A percentile compares a stretch with the other conserved stretches of the same genome.
Evolutionary conservation across 1,140 invertebrate species (phyloP).

Genomic region (Lethrus apterus): DNA sequence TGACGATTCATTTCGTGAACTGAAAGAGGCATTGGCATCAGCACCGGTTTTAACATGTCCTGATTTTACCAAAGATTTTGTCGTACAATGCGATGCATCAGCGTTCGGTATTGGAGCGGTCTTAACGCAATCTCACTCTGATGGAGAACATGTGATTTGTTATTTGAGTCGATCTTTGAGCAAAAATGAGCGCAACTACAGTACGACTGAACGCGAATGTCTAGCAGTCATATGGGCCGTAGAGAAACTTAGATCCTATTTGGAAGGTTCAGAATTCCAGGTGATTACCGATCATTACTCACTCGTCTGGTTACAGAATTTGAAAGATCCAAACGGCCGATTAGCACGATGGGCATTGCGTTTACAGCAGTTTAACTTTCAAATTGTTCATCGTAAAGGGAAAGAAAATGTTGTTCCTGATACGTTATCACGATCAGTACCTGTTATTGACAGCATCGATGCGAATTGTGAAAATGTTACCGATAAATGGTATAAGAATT

Average conservation of each 20-base stretch:
- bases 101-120: slow-evolving; percentile 2
- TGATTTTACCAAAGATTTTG: slow-evolving; percentile 18
- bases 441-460: no score
- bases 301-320: neutral
- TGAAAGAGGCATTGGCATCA: slow-evolving; percentile 13
- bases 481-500: no score
- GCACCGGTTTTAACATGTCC: slow-evolving; percentile 19
- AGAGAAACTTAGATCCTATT: neutral
- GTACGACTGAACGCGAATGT: no score
- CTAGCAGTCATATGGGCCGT: neutral
- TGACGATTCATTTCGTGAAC: slow-evolving; percentile 3
- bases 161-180: no score
- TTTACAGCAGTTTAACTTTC: neutral
- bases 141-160: no score
- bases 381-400: neutral
- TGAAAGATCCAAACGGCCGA: neutral
- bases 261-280: neutral
- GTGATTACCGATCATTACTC: neutral
- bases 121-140: no score
- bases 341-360: neutral
- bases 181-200: no score
- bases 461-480: no score
- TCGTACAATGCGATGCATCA: slow-evolving; percentile 19
- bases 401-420: neutral
- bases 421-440: neutral